A percentile compares a stretch with the other conserved stretches of the same genome.
Evolutionary conservation across 2,797 vertebrate species (phyloP).

Genomic region (Pseudomugil gertrudae): DNA sequence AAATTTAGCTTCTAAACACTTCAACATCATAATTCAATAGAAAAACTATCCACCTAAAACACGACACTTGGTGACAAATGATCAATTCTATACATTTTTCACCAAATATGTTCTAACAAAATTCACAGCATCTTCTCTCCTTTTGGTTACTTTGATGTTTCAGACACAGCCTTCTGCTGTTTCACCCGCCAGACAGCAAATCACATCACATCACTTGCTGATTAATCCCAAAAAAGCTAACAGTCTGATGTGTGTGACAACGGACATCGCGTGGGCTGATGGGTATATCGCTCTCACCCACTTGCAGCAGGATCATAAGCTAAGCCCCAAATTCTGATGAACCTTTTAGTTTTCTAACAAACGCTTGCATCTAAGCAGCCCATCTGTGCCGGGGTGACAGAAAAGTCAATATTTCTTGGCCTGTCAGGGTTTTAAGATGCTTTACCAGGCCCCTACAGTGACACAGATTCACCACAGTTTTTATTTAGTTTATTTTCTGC

Average conservation of each 20-base stretch:
- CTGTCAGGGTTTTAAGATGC: slow-evolving; percentile 1
- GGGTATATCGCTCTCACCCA: slow-evolving; percentile 7
- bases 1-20: background rate
- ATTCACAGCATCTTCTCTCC: slow-evolving; percentile 21
- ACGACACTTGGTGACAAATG: too few species aligned
- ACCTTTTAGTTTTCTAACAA: slow-evolving; percentile 53
- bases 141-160: slow-evolving; percentile 9
- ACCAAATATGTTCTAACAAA: background rate
- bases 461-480: background rate
- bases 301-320: slow-evolving; percentile 17
- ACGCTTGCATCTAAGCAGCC: slow-evolving; percentile 29
- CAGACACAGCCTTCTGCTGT: slow-evolving; percentile 7
- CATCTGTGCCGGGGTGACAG: slow-evolving; percentile 31
- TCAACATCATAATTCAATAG: background rate
- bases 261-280: slow-evolving; percentile 49
- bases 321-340: slow-evolving; percentile 48
- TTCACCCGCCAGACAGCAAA: slow-evolving; percentile 22
- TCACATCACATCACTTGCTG: slow-evolving; percentile 40
- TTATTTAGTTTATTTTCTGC: background rate
- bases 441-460: slow-evolving; percentile 9
- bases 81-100: background rate
- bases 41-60: background rate
- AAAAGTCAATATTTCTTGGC: slow-evolving; percentile 22
- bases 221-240: slow-evolving; percentile 50
- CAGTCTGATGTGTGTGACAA: slow-evolving; percentile 35